phyloP scores from a whole-genome alignment of 2,888 invertebrate genomes.

The Tinea trinotella region DNA sequence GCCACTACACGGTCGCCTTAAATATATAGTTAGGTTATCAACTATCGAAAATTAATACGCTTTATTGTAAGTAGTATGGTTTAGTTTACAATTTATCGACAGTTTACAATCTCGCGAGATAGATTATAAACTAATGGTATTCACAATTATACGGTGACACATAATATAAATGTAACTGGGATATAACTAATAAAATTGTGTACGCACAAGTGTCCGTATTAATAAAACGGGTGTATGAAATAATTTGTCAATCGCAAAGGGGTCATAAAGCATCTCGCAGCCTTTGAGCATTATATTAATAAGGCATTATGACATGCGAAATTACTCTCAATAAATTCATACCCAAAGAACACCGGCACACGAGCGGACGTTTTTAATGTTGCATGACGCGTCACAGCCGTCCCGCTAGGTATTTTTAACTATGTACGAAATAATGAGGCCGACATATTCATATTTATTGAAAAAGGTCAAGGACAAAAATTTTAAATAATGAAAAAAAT shows the following conservation, averaged over 20 bases:
- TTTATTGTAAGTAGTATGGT: too few relatives aligned
- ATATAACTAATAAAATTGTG: not conserved
- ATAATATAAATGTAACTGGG: too few relatives aligned
- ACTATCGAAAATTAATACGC: too few relatives aligned
- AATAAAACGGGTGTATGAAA: not conserved
- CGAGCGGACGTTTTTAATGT: slow-evolving; percentile 2
- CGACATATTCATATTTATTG: too few relatives aligned
- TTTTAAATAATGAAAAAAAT: too few relatives aligned
- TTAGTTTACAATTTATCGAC: too few relatives aligned
- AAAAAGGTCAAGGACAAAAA: not conserved
- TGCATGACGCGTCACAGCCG: not conserved
- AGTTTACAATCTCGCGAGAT: too few relatives aligned
- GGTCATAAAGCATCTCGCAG: not conserved
- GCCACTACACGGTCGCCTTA: too few relatives aligned
- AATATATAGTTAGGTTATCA: too few relatives aligned
- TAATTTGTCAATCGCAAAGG: slow-evolving; percentile 6
- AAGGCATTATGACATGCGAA: slow-evolving; percentile 70
- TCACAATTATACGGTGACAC: too few relatives aligned
- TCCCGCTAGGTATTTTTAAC: not conserved
- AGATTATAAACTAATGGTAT: too few relatives aligned
- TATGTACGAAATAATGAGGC: not conserved
- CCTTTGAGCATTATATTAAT: slow-evolving; percentile 47
- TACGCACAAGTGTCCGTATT: slow-evolving; percentile 17
- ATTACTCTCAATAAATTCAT: slow-evolving; percentile 64
- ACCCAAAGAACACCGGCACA: slow-evolving; percentile 33